These are phyloP conservation scores for Tinea trinotella DNA, from an alignment of 2,888 invertebrate species.

Conservation along the genomic window DNA sequence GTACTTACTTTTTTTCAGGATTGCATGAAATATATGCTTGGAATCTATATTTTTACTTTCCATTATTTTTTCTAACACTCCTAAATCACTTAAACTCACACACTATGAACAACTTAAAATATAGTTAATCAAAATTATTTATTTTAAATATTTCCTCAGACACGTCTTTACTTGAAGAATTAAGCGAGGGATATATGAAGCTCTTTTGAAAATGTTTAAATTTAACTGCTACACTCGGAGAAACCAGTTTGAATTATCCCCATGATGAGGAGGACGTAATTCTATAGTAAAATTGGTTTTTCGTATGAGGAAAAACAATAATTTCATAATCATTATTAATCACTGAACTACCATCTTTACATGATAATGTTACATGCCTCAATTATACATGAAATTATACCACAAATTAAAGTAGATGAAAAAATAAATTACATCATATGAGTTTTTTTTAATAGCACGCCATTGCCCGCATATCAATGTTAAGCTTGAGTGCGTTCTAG, in stretches of 20 bases:
- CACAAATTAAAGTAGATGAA: too few species aligned
- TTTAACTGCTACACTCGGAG: not conserved
- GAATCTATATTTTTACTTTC: slow-evolving; percentile 13
- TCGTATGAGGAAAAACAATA: not conserved
- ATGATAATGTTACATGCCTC: too few species aligned
- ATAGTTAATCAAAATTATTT: not conserved
- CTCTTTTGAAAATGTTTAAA: not conserved
- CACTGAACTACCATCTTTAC: not conserved
- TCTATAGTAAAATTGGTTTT: not conserved
- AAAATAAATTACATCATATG: too few species aligned
- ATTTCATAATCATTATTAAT: not conserved
- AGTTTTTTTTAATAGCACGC: too few species aligned
- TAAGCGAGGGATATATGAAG: not conserved
- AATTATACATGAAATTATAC: too few species aligned
- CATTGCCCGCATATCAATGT: too few species aligned
- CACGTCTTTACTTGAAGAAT: not conserved
- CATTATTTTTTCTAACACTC: not conserved
- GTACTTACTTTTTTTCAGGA: slow-evolving; percentile 4
- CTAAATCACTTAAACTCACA: not conserved
- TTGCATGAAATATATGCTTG: not conserved
- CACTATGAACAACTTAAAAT: not conserved
- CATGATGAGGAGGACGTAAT: not conserved
- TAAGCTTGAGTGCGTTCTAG: too few species aligned
- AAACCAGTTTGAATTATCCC: not conserved
- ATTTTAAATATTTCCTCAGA: not conserved